Conservation (phyloP, 2,113 vertebrate species). For the Myocastor coypus region DNA sequence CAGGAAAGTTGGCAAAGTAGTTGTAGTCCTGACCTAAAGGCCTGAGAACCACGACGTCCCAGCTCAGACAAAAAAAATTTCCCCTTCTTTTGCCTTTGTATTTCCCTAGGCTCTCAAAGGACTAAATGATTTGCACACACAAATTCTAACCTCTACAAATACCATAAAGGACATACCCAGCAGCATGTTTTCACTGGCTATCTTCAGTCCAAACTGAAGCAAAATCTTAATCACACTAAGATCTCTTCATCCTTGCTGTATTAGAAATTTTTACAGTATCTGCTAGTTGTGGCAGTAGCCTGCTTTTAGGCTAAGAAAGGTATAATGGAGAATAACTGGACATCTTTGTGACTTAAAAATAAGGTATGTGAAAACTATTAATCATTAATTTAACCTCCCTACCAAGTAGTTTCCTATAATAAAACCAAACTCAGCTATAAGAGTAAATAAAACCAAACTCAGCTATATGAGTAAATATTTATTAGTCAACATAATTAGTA, state of each 20-base stretch:
- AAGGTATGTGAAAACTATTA: background rate
- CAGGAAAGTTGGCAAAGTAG: background rate
- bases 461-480: background rate
- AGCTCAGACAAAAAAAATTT: background rate
- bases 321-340: background rate
- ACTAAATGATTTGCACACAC: background rate
- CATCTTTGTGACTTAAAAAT: background rate
- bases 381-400: too few relatives aligned
- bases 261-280: background rate
- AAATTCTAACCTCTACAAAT: background rate
- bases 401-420: too few relatives aligned
- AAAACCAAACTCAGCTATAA: background rate
- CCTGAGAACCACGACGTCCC: background rate
- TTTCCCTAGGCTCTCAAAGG: background rate
- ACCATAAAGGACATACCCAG: background rate
- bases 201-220: background rate
- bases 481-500: slow-evolving; percentile 23
- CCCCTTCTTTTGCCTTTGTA: background rate
- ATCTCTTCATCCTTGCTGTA: background rate
- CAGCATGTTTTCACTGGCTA: background rate
- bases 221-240: background rate
- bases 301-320: background rate
- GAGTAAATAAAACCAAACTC: background rate
- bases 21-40: background rate
- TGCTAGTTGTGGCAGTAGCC: background rate